These are phyloP conservation scores for Cyphomyrmex costatus DNA, from an alignment of 1,140 invertebrate genomes.

Conservation along the genomic window DNA sequence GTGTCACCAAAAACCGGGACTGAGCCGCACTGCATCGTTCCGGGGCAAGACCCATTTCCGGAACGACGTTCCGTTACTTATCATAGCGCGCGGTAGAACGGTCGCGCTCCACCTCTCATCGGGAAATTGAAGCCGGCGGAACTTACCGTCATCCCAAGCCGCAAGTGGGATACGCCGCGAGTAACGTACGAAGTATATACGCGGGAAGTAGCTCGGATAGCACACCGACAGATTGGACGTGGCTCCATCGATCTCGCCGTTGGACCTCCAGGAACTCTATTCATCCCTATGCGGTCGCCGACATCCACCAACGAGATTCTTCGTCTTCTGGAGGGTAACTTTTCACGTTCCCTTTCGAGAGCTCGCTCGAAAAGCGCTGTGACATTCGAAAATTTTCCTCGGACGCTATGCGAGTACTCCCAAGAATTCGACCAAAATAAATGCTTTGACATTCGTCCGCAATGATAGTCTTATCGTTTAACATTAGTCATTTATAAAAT, in stretches of 20 bases:
- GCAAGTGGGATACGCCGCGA: conserved; percentile 25
- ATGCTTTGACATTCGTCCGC: not conserved
- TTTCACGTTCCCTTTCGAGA: conserved; percentile 46
- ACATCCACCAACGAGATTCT: conserved; percentile 51
- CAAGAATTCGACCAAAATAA: not conserved
- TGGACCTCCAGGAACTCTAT: conserved; percentile 70
- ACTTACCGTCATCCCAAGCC: conserved; percentile 22
- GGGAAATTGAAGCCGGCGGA: conserved; percentile 63
- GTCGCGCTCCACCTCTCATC: conserved; percentile 8
- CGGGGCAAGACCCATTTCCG: conserved; percentile 3
- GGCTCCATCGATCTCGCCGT: conserved; percentile 70
- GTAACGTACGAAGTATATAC: conserved; percentile 36
- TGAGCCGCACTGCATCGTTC: not conserved
- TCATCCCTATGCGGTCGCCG: conserved; percentile 51
- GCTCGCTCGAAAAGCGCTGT: not conserved
- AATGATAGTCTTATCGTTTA: not conserved
- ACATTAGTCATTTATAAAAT: not conserved
- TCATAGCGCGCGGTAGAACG: conserved; percentile 7
- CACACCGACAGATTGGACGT: conserved; percentile 71
- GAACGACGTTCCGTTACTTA: conserved; percentile 34
- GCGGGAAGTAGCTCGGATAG: conserved; percentile 43
- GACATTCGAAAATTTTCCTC: not conserved
- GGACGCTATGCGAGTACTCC: not conserved
- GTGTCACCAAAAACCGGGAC: not conserved
- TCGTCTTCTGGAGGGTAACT: conserved; percentile 21